phyloP scores from a whole-genome alignment of 1,140 invertebrate species.

The Pissodes strobi region DNA sequence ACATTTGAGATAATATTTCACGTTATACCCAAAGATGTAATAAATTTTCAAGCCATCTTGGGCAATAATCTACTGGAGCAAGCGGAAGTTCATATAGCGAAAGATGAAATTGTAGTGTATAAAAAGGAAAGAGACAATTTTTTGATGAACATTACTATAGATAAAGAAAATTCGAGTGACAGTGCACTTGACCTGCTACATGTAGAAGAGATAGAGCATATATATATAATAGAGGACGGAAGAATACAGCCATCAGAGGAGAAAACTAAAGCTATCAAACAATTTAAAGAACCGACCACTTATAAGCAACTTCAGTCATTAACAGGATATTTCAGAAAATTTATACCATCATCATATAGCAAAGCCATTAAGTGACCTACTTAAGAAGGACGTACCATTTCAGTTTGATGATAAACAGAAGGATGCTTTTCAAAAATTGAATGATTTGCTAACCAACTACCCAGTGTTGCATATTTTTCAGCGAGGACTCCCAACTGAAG shows the following conservation, averaged over 20 bases:
- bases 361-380: constrained; percentile 42
- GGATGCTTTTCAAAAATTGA: constrained; percentile 37
- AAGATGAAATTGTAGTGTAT: background rate
- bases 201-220: background rate
- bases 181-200: background rate
- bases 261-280: constrained; percentile 11
- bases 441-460: constrained; percentile 34
- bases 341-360: constrained; percentile 44
- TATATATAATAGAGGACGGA: constrained; percentile 9
- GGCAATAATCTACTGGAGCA: background rate
- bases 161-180: background rate
- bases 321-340: constrained; percentile 47
- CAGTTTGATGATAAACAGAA: constrained; percentile 20
- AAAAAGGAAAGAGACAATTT: background rate
- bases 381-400: constrained; percentile 32
- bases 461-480: constrained; percentile 47
- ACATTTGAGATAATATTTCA: background rate
- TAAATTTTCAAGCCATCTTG: background rate
- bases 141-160: background rate
- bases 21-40: background rate
- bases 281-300: constrained; percentile 47
- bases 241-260: constrained; percentile 18
- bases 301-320: constrained; percentile 44
- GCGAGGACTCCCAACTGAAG: constrained; percentile 34
- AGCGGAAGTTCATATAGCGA: background rate